phyloP scores from a whole-genome alignment of 2,888 invertebrate genomes.

The Tenthredo scrophulariae region DNA sequence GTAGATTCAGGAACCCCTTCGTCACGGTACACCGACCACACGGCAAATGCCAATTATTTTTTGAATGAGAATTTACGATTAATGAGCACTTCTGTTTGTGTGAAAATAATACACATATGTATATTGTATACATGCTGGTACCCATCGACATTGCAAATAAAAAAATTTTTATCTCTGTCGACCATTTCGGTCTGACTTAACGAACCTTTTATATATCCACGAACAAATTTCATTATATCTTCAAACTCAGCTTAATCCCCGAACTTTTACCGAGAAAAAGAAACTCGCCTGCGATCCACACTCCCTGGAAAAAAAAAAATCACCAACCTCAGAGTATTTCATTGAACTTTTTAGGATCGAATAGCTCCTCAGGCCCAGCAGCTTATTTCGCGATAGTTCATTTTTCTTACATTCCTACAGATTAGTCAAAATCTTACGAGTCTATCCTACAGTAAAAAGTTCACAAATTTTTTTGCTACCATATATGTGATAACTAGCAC shows the following conservation, averaged over 20 bases:
- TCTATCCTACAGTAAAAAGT: not conserved
- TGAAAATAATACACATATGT: not conserved
- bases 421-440: not conserved
- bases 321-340: not conserved
- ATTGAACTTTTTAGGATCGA: not conserved
- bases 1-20: not conserved
- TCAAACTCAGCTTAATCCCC: not conserved
- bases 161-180: not conserved
- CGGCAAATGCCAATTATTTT: constrained; percentile 7
- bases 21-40: not conserved
- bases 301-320: not conserved
- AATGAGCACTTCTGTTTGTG: not conserved
- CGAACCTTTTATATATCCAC: not conserved
- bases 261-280: not conserved
- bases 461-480: not conserved
- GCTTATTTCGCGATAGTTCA: not conserved
- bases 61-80: not conserved
- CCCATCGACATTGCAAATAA: not conserved
- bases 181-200: not conserved
- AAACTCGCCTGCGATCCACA: constrained; percentile 9
- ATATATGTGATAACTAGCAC: not conserved
- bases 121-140: not conserved
- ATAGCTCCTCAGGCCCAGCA: not conserved
- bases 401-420: not conserved
- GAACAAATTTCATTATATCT: constrained; percentile 3